These are phyloP conservation scores for Smutsia gigantea DNA, from an alignment of 2,797 vertebrate genomes.

Conservation along the genomic window DNA sequence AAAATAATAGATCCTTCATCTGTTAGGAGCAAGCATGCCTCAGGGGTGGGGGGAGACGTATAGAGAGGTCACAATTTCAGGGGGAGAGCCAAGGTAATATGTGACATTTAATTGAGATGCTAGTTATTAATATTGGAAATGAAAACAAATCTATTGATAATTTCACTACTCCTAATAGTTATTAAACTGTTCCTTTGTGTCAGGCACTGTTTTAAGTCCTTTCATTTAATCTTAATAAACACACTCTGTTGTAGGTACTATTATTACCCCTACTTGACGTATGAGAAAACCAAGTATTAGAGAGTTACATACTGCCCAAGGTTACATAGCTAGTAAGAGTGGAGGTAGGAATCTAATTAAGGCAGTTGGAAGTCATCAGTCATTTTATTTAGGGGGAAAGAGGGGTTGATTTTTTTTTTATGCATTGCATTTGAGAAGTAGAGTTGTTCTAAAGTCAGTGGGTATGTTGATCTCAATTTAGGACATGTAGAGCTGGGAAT, in stretches of 20 bases:
- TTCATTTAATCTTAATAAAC: not conserved
- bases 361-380: not conserved
- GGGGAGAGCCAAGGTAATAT: not conserved
- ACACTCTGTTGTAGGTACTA: not conserved
- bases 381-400: not conserved
- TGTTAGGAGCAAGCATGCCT: not conserved
- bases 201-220: not conserved
- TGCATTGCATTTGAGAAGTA: not conserved
- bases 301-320: not conserved
- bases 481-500: not conserved
- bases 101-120: not conserved
- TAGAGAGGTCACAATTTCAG: not conserved
- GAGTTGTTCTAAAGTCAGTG: not conserved
- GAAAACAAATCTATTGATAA: not conserved
- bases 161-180: not conserved
- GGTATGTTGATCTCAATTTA: not conserved
- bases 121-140: not conserved
- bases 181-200: not conserved
- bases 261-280: not conserved
- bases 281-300: not conserved
- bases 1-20: not conserved
- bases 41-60: not conserved
- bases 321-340: not conserved
- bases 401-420: not conserved
- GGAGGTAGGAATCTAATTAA: not conserved